Conservation (phyloP, 2,797 vertebrate genomes). For the Bucorvus abyssinicus region DNA sequence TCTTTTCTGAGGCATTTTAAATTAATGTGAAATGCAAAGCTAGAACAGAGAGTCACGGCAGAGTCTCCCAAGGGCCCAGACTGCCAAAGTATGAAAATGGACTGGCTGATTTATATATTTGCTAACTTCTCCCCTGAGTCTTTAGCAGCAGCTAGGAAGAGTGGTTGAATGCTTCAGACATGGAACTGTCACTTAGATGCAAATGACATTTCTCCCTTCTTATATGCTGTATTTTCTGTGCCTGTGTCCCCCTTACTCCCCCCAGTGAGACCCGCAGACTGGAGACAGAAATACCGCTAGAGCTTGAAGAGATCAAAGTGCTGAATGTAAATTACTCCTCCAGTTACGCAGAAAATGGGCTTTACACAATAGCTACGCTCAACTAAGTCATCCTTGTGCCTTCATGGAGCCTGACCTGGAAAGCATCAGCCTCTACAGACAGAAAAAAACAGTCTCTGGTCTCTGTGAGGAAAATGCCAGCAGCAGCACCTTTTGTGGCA, state of each 20-base stretch:
- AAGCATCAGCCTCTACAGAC: background rate
- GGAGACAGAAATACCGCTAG: background rate
- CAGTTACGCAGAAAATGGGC: background rate
- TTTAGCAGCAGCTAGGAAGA: background rate
- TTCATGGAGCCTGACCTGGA: background rate
- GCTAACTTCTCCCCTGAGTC: background rate
- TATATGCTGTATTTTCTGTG: background rate
- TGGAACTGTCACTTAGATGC: background rate
- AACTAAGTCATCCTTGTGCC: background rate
- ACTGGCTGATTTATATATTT: constrained; percentile 36
- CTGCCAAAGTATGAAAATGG: constrained; percentile 33
- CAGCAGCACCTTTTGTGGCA: background rate
- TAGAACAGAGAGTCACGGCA: background rate
- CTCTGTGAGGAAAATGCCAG: background rate
- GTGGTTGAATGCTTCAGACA: constrained; percentile 17
- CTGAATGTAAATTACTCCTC: background rate
- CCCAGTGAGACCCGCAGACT: background rate
- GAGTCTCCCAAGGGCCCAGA: background rate
- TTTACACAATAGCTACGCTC: background rate
- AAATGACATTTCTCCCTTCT: background rate
- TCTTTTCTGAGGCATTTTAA: background rate
- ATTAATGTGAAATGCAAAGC: background rate
- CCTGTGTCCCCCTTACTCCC: background rate
- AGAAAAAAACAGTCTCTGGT: background rate
- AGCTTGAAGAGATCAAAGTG: background rate